Conservation (phyloP, 2,797 vertebrate genomes). For the Gymnocypris eckloni region DNA sequence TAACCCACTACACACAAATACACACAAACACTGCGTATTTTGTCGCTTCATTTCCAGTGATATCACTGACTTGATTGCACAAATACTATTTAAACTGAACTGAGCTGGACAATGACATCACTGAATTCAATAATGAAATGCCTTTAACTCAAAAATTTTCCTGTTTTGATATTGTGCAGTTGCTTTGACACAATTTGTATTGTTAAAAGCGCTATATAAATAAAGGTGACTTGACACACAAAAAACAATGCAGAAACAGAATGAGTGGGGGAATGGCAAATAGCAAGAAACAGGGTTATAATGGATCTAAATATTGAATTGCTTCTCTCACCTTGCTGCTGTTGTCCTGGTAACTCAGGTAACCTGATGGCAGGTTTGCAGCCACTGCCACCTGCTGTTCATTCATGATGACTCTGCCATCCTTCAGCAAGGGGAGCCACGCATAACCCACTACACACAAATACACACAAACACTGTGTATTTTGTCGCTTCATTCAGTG, state of each 20-base stretch:
- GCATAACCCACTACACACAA: slow-evolving; percentile 87
- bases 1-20: slow-evolving; percentile 84
- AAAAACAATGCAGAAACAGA: background rate
- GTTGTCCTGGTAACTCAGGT: slow-evolving; percentile 86
- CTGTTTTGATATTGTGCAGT: too few species aligned
- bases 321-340: background rate
- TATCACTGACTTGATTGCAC: too few species aligned
- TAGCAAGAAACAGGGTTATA: background rate
- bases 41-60: too few species aligned
- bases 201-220: too few species aligned
- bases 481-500: too few species aligned
- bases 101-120: too few species aligned
- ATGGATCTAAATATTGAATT: too few species aligned
- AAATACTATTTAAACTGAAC: too few species aligned
- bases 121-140: too few species aligned
- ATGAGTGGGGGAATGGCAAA: background rate
- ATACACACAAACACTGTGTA: slow-evolving; percentile 45
- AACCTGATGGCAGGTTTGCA: slow-evolving; percentile 87
- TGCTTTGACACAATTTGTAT: too few species aligned
- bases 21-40: slow-evolving; percentile 39
- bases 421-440: slow-evolving; percentile 93
- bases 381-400: slow-evolving; percentile 91
- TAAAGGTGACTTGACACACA: slow-evolving; percentile 35
- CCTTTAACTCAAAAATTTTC: too few species aligned
- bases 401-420: slow-evolving; percentile 89